Base-by-base conservation (phyloP, 2,888 invertebrate genomes). In the Syrphus vitripennis region DNA sequence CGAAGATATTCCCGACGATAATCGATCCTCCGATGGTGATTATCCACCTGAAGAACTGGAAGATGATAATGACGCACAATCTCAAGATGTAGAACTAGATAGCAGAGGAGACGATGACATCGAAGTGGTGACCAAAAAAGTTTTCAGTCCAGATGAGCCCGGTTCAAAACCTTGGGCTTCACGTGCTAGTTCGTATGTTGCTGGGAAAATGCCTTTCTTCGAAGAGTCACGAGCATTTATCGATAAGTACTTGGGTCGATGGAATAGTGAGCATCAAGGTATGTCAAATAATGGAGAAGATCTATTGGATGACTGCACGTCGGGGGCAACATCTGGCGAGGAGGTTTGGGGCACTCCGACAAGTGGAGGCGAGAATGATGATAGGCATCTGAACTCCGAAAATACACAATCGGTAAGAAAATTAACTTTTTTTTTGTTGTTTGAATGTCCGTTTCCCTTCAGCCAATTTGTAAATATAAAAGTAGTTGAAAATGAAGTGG, bases 261-360 rank as follows among this genome's bases (percentile, higher is more conserved):
- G 95, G 94, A 92, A 91, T 88, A 89, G 90, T 29, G 91, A 91
- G 26, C 90, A 90, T 31, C 78, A 83, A 12, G 71, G 53, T 5
- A 75, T 87, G 26, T 63, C 78, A 59, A 65, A 74, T 24, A 69
- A 86, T 53, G 87, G 87, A 21, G 97, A 96, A 88, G 97, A 97
- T 80, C 94, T 94, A 9, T 92, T 94, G 50, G 93, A 93, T 4
- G 95, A 95, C 5, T 97, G 97, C 90, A 97, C 96, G 0, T 97
- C 97, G 55, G 97, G 96, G 0, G 97, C 96, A 0, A 95, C 95
- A 0, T 97, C 97, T 3, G 97, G 97, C 0, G 97, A 97, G 91
- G 97, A 97, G 89, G 95, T 97, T 26, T 97, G 97, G 97, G 97
- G 97, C 0, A 97, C 97, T 0, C 97, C 97, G 4, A 97, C 97